A percentile compares a stretch with the other conserved stretches of the same genome.
Conservation (phyloP, 2,797 vertebrate species). For the Thripadectes ignobilis region DNA sequence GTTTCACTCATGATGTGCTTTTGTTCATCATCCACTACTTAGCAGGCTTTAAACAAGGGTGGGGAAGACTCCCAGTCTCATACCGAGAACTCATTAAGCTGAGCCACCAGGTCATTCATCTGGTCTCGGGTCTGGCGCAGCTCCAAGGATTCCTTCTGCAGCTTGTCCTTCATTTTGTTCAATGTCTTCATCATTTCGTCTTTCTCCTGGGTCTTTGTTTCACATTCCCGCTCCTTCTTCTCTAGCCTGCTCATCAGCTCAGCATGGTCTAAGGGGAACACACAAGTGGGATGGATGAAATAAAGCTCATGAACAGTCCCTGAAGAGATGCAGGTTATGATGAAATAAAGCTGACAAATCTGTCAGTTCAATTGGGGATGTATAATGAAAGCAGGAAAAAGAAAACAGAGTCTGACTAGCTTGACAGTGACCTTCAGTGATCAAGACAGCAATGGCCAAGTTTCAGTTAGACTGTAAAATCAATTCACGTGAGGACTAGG, state of each 20-base stretch:
- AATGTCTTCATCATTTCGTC: conserved; percentile 99
- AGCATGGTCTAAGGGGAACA: conserved; percentile 75
- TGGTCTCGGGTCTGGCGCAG: conserved; percentile 91
- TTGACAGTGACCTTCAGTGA: not conserved
- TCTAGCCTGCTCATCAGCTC: conserved; percentile 89
- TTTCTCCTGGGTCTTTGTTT: conserved; percentile 94
- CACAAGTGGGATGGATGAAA: not conserved
- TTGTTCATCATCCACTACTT: not conserved
- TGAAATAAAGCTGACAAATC: conserved; percentile 8
- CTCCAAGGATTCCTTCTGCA: conserved; percentile 92
- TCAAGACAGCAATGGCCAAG: not conserved
- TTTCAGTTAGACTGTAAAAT: not conserved
- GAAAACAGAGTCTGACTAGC: not conserved
- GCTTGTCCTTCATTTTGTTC: conserved; percentile 99
- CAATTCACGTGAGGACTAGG: not conserved
- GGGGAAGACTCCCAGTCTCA: conserved; percentile 17
- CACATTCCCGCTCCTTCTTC: conserved; percentile 93
- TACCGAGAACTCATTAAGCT: conserved; percentile 88
- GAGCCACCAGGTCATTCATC: conserved; percentile 87
- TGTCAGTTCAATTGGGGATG: not conserved
- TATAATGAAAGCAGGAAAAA: not conserved
- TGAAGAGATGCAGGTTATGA: not conserved
- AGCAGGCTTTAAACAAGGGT: conserved; percentile 16
- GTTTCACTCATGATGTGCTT: not conserved
- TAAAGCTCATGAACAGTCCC: not conserved